Percentiles rank a stretch among this genome's conserved stretches.
Conservation (phyloP, 2,888 invertebrate species). For the Lasius fuliginosus region DNA sequence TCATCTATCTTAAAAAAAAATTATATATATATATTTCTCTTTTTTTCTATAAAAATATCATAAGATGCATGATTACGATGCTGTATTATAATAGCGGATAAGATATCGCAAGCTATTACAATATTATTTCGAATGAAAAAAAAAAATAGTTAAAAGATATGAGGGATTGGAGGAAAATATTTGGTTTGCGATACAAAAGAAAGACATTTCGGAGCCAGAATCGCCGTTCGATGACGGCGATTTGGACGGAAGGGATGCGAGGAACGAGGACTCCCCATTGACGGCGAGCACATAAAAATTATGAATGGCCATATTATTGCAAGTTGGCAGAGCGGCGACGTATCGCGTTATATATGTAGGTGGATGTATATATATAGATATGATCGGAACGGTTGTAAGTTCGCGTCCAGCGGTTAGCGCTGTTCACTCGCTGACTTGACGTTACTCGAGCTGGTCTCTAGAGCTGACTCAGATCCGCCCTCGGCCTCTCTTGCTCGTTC, state of each 20-base stretch:
- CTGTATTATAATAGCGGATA: background rate
- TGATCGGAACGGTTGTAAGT: slow-evolving; percentile 76
- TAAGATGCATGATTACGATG: background rate
- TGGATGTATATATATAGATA: slow-evolving; percentile 61
- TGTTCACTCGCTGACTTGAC: slow-evolving; percentile 84
- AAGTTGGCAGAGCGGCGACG: slow-evolving; percentile 73
- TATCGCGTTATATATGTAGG: slow-evolving; percentile 69
- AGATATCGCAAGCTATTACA: background rate
- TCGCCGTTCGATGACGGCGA: background rate
- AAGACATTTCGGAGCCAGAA: background rate
- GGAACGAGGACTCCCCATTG: slow-evolving; percentile 65
- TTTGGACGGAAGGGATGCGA: background rate
- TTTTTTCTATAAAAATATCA: background rate
- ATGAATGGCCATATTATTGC: slow-evolving; percentile 83
- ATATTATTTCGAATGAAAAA: background rate
- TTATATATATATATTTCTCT: background rate
- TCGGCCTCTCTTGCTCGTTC: slow-evolving; percentile 68
- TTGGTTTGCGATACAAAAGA: background rate
- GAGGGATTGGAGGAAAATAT: background rate
- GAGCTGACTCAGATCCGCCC: slow-evolving; percentile 86
- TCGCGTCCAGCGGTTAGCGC: slow-evolving; percentile 75
- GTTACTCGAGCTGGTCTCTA: slow-evolving; percentile 79
- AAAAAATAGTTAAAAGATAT: background rate
- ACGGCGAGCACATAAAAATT: slow-evolving; percentile 78
- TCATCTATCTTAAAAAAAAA: background rate